Percentiles rank a stretch among this genome's conserved stretches.
These are phyloP conservation scores for Cheilinus undulatus DNA, from an alignment of 2,113 vertebrate genomes.

Conservation along the genomic window DNA sequence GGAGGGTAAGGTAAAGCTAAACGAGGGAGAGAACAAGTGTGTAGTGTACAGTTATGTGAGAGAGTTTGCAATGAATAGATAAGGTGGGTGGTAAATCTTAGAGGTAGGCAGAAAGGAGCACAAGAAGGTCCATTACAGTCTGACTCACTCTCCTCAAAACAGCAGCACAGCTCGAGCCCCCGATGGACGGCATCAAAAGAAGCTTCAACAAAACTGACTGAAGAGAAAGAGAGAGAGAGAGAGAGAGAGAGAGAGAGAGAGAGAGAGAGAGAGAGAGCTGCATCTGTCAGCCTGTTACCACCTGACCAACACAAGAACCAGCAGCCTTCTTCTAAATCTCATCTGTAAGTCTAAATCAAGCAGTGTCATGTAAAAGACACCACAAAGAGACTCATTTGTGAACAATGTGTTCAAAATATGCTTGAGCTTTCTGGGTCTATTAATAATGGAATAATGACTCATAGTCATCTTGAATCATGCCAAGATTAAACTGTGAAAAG, in stretches of 20 bases:
- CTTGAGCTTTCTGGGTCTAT: too few relatives aligned
- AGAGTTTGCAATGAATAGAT: constrained; percentile 62
- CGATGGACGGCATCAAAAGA: constrained; percentile 51
- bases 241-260: too few relatives aligned
- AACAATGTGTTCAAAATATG: background rate
- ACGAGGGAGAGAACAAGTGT: constrained; percentile 46
- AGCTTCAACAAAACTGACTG: constrained; percentile 24
- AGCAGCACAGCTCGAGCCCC: constrained; percentile 57
- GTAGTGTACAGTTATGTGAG: constrained; percentile 52
- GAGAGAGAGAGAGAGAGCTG: constrained; percentile 22
- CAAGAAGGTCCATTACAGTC: constrained; percentile 65
- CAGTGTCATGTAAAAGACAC: background rate
- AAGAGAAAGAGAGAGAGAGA: background rate
- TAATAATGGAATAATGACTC: too few relatives aligned
- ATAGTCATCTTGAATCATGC: too few relatives aligned
- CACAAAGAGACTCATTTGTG: background rate
- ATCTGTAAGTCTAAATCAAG: background rate
- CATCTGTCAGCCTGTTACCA: constrained; percentile 51
- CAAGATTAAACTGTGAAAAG: too few relatives aligned
- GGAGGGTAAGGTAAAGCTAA: constrained; percentile 56
- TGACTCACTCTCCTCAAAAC: constrained; percentile 72
- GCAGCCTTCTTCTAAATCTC: background rate
- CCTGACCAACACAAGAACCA: constrained; percentile 52
- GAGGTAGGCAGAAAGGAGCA: constrained; percentile 70
- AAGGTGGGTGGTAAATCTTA: constrained; percentile 73